A percentile compares a stretch with the other conserved stretches of the same genome.
phyloP scores from a whole-genome alignment of 2,888 invertebrate species.

The Diachrysia chrysitis region DNA sequence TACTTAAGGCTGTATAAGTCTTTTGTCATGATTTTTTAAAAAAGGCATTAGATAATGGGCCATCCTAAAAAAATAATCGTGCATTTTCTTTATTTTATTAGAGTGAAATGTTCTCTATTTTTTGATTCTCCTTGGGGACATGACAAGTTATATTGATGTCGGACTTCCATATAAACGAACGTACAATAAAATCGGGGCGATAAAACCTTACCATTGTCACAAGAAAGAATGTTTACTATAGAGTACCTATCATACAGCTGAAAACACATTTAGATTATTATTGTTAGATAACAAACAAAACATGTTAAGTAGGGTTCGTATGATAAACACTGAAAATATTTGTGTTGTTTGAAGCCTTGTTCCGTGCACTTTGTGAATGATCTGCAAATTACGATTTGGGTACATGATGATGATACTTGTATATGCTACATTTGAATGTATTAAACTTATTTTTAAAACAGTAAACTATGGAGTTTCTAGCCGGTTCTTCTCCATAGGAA shows the following conservation, averaged over 20 bases:
- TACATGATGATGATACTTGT: background rate
- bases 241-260: conserved; percentile 36
- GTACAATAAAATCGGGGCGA: conserved; percentile 47
- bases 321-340: background rate
- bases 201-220: conserved; percentile 36
- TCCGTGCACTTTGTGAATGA: background rate
- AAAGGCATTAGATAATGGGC: conserved; percentile 5
- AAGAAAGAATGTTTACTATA: conserved; percentile 41
- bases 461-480: too few relatives aligned
- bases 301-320: background rate
- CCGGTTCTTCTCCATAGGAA: too few relatives aligned
- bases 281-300: conserved; percentile 26
- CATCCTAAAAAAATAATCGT: conserved; percentile 13
- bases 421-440: background rate
- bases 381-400: background rate
- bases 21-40: conserved; percentile 10
- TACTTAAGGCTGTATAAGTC: background rate
- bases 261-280: conserved; percentile 36
- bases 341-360: background rate
- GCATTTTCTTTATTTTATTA: conserved; percentile 38
- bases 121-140: conserved; percentile 31
- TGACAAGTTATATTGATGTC: conserved; percentile 32
- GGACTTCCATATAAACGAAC: conserved; percentile 24
- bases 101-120: conserved; percentile 27
- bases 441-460: too few relatives aligned